Percentiles rank a stretch among this genome's conserved stretches.
Evolutionary conservation across 2,797 vertebrate genomes (phyloP).

Genomic region (Saxicola maurus): DNA sequence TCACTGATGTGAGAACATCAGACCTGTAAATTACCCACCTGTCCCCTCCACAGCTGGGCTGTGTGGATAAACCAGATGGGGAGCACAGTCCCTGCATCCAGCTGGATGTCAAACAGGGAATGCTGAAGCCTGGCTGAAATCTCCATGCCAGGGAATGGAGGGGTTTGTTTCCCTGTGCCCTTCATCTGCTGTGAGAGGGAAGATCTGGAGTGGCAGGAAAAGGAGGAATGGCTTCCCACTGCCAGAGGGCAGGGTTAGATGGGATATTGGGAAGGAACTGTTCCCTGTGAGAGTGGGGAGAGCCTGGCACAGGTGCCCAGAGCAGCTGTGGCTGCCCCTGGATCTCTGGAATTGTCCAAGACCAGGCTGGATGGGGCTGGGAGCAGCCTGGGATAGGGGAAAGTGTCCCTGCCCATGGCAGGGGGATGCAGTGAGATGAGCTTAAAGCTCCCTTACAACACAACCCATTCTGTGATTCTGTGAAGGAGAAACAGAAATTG

Average conservation of each 20-base stretch:
- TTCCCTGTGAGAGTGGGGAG: rapidly evolving
- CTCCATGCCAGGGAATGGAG: not conserved
- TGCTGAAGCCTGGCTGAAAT: not conserved
- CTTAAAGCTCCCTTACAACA: not conserved
- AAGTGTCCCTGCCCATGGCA: not conserved
- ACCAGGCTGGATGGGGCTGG: rapidly evolving
- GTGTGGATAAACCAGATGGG: not conserved
- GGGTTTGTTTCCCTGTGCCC: not conserved
- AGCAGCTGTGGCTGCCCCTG: not conserved
- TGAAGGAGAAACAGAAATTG: not conserved
- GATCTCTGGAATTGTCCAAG: not conserved
- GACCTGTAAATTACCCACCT: not conserved
- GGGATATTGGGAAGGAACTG: not conserved
- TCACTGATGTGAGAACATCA: not conserved
- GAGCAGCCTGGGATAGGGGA: rapidly evolving
- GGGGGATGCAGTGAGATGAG: rapidly evolving
- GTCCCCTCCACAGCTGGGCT: not conserved
- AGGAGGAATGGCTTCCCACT: not conserved
- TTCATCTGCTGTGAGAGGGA: not conserved
- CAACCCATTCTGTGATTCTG: not conserved
- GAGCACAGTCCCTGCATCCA: not conserved
- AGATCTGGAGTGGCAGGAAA: not conserved
- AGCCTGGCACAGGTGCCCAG: not conserved
- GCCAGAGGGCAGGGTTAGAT: rapidly evolving
- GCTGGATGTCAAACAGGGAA: not conserved